phyloP scores from a whole-genome alignment of 2,113 vertebrate species.

The Morone chrysops region DNA sequence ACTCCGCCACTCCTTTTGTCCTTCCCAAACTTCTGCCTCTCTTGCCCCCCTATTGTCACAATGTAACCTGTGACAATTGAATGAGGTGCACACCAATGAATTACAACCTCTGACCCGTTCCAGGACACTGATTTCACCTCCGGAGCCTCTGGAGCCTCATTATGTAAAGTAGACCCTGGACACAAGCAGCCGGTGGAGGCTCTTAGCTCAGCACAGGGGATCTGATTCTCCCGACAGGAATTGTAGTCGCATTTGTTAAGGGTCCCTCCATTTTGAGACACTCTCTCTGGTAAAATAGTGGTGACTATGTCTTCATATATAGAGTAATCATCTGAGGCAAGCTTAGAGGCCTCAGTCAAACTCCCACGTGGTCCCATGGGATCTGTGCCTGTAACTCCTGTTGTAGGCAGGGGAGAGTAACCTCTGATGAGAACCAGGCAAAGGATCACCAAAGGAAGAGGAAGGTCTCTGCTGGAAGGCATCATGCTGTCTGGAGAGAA shows the following conservation, averaged over 20 bases:
- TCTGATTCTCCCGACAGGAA: conserved; percentile 71
- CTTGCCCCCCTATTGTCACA: conserved; percentile 60
- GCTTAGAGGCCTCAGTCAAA: accelerated
- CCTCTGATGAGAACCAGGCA: conserved; percentile 61
- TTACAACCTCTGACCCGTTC: conserved; percentile 65
- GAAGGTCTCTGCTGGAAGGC: conserved; percentile 41
- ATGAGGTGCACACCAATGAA: conserved; percentile 81
- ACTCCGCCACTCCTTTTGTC: conserved; percentile 43
- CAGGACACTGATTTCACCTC: conserved; percentile 29
- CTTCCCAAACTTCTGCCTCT: background rate
- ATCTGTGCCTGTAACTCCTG: background rate
- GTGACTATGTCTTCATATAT: accelerated
- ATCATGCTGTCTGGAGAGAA: conserved; percentile 54
- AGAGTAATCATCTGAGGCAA: conserved; percentile 26
- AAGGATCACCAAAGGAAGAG: conserved; percentile 42
- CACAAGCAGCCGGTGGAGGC: conserved; percentile 67
- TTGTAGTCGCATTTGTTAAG: conserved; percentile 65
- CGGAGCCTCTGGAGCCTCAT: conserved; percentile 58
- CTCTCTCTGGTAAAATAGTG: accelerated
- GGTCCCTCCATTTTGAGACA: accelerated
- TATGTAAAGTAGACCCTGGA: conserved; percentile 56
- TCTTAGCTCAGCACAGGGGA: conserved; percentile 48
- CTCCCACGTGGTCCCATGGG: background rate
- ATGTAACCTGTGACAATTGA: conserved; percentile 70
- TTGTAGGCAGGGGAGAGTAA: conserved; percentile 35